Conservation (phyloP, 2,113 vertebrate species). For the Pardalotus punctatus region DNA sequence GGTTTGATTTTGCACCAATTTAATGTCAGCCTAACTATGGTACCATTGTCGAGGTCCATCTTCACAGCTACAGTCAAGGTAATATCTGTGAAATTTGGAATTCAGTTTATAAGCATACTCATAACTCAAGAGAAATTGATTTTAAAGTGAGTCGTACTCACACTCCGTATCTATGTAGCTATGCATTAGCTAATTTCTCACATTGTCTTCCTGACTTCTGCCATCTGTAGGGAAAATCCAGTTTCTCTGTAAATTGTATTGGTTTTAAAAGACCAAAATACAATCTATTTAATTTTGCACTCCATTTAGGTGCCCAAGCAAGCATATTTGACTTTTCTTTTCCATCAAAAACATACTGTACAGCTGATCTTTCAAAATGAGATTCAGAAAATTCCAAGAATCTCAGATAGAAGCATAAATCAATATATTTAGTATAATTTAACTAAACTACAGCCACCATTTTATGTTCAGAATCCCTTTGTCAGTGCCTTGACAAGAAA, state of each 20-base stretch:
- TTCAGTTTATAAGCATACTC: background rate
- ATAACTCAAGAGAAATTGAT: background rate
- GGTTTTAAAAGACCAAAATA: background rate
- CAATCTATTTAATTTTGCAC: background rate
- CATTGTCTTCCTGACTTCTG: background rate
- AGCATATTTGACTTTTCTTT: conserved; percentile 3
- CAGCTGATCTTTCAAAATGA: conserved; percentile 16
- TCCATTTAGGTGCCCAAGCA: background rate
- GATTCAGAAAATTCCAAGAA: conserved; percentile 4
- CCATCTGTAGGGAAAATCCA: background rate
- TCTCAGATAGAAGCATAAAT: conserved; percentile 13
- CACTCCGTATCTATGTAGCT: background rate
- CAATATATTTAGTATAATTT: conserved; percentile 13
- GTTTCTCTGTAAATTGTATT: background rate
- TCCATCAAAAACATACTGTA: background rate
- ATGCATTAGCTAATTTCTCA: background rate
- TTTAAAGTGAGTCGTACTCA: background rate
- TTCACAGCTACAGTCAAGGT: background rate
- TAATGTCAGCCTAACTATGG: background rate
- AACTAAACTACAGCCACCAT: background rate
- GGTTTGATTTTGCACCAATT: background rate
- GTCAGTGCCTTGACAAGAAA: background rate
- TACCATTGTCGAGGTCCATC: background rate
- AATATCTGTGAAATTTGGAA: background rate
- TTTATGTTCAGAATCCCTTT: background rate